Conservation (phyloP, 2,797 vertebrate species). For the Platalea minor region DNA sequence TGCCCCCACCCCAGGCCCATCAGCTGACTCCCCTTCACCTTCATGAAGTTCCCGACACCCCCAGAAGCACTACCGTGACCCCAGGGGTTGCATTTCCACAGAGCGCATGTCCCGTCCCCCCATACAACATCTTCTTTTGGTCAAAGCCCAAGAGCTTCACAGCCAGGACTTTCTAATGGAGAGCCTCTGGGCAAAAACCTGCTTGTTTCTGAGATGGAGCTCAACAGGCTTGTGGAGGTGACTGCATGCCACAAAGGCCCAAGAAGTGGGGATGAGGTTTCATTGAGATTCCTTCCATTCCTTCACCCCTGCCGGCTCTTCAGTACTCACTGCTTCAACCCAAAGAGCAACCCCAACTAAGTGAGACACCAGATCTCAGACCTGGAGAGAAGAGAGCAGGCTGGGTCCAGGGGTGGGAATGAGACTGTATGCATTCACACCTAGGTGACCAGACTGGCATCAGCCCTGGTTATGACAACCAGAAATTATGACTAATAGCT, state of each 20-base stretch:
- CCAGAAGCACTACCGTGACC: background rate
- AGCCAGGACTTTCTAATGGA: background rate
- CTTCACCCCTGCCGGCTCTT: background rate
- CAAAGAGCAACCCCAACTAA: background rate
- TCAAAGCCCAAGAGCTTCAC: background rate
- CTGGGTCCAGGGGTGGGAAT: background rate
- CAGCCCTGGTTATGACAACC: background rate
- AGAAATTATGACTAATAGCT: background rate
- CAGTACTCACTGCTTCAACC: background rate
- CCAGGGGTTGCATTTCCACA: background rate
- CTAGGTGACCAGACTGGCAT: background rate
- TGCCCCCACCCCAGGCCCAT: background rate
- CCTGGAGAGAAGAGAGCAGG: background rate
- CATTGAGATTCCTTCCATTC: background rate
- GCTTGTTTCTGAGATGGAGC: background rate
- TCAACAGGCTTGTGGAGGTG: fast-evolving
- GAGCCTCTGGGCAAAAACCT: background rate
- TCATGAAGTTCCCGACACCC: background rate
- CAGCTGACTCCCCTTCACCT: background rate
- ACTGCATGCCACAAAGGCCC: background rate
- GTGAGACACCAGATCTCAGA: background rate
- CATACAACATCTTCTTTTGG: background rate
- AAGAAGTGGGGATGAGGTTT: background rate
- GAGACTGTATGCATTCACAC: background rate
- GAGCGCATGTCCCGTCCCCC: fast-evolving